Base-by-base conservation (phyloP, 1,140 invertebrate genomes). In the Aleiodes sp. region DNA sequence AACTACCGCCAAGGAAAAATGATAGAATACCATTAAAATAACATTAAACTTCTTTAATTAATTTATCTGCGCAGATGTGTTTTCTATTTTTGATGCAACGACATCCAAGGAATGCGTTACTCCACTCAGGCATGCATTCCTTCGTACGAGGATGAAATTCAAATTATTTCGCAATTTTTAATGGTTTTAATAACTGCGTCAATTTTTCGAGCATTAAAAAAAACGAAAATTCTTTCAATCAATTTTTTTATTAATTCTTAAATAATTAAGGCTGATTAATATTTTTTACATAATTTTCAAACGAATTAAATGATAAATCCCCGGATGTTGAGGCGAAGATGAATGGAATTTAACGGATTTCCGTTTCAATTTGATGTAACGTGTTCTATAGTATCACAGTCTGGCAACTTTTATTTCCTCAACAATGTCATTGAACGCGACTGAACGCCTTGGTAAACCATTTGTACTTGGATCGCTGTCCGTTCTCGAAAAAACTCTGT, bases 371-470 rank as follows among this genome's bases (percentile, higher is more conserved):
- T 41, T 59, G 24, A 39, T 39, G 52, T 33, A 16, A 21, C 31
- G 19, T 67, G 43, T 68, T 16, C n/a, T 9, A 56, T 28, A 14
- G 29, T 2, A 31, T 72, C 56, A 72, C 29, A 71, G 52, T 60
- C 35, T 67, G 35, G 61, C 65, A 19, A 68, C 37, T 59, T 57
- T 60, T 26, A 72, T 72, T 68, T 72, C 70, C 35, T 72, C 65
- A 46, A 72, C 60, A 37, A 39, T 65, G 52, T 65, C 66, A 29
- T 64, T 68, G 46, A 72, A 72, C 43, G 70, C 59, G 12, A 68
- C 65, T 35, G 70, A 72, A 65, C 64, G 56, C 46, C 66, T 35
- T n/a, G 21, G 24, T 1, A 37, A 24, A 8, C 26, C 16, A 56
- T 57, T 52, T 57, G 68, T 24, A 61, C 19, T 65, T 29, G 37